Base-by-base conservation (phyloP, 2,888 invertebrate species). In the Cheilosia vulpina region DNA sequence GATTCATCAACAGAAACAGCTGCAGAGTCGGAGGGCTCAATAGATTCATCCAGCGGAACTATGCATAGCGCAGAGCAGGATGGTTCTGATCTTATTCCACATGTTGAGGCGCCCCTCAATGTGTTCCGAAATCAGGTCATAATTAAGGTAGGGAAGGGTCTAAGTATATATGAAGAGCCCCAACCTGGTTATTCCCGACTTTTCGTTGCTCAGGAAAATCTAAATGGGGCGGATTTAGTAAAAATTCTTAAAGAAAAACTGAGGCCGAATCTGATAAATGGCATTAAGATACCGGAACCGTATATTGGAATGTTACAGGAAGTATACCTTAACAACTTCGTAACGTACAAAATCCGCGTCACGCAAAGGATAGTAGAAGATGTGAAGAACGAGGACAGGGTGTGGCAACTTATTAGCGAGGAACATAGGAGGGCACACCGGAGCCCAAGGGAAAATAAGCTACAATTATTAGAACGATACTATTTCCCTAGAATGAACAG, bases 131-230 rank as follows among this genome's bases (percentile, higher is more conserved):
- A 43, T 43, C n/a, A 43, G 43, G n/a, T n/a, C n/a, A 43, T 43
- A n/a, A 43, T 43, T 4, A 43, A n/a, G n/a, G n/a, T 2, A 15
- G 43, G 43, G 43, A 43, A n/a, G n/a, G n/a, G n/a, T n/a, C n/a
- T n/a, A n/a, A n/a, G n/a, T n/a, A 43, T 43, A 43, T 43, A n/a
- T 43, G 43, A 43, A 7, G 43, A 43, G n/a, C 43, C 43, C n/a
- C 43, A 43, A n/a, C 43, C 43, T 5, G 43, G 43, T 43, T 43
- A 43, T 7, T n/a, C n/a, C 15, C 43, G n/a, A n/a, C 43, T n/a
- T 43, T 34, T 34, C 34, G 34, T 34, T 34, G 34, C 34, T 11
- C 34, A 34, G 9, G 34, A 34, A 34, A 34, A 34, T 34, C 2
- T 34, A 34, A 34, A 34, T n/a, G n/a, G n/a, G n/a, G n/a, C n/a